Percentiles rank a stretch among this genome's conserved stretches.
These are phyloP conservation scores for Pelvicachromis taeniatus DNA, from an alignment of 2,113 vertebrate species.

Conservation along the genomic window DNA sequence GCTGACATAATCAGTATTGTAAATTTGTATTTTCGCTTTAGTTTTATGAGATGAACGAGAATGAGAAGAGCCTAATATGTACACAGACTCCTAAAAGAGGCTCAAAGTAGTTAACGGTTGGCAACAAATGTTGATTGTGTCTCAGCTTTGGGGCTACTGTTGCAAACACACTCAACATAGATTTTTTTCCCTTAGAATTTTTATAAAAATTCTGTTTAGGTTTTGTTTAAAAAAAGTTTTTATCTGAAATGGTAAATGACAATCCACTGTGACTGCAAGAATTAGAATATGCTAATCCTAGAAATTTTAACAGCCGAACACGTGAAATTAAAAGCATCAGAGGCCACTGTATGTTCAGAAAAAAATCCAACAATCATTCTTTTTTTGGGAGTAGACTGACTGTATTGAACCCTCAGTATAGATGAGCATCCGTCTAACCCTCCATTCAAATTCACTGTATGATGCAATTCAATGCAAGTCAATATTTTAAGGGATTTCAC, in stretches of 20 bases:
- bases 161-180: background rate
- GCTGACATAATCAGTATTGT: background rate
- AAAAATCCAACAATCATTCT: background rate
- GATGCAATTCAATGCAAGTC: constrained; percentile 70
- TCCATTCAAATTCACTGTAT: constrained; percentile 41
- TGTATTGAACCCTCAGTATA: constrained; percentile 30
- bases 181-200: background rate
- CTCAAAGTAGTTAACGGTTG: background rate
- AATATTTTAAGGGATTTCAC: constrained; percentile 65
- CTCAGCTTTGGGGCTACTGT: background rate
- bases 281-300: background rate
- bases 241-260: background rate
- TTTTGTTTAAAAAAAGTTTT: background rate
- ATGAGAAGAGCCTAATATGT: background rate
- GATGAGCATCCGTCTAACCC: constrained; percentile 39
- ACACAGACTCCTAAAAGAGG: background rate
- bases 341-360: background rate
- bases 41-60: background rate
- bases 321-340: background rate
- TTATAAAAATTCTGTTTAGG: background rate
- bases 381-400: background rate
- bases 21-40: background rate
- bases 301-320: background rate
- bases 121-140: background rate
- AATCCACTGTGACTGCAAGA: background rate